These are phyloP conservation scores for Hydrolagus colliei DNA, from an alignment of 2,797 vertebrate species.

Conservation along the genomic window DNA sequence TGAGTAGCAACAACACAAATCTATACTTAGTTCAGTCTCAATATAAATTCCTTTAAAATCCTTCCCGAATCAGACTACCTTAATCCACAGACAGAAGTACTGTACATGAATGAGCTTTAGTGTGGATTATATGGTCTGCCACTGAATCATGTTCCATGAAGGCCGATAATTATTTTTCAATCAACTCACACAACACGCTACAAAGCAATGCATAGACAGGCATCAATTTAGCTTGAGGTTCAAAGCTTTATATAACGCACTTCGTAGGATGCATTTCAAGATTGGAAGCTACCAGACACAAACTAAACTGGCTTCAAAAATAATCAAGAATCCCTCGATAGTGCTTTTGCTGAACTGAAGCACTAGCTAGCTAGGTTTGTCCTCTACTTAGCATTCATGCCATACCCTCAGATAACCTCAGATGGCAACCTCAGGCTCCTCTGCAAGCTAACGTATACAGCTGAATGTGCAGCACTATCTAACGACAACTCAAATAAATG, in stretches of 20 bases:
- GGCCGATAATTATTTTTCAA: not conserved
- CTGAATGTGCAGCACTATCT: not conserved
- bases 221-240: not conserved
- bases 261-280: not conserved
- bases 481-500: not conserved
- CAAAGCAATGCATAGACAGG: not conserved
- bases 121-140: not conserved
- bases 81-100: not conserved
- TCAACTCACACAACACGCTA: not conserved
- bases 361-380: not conserved
- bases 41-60: not conserved
- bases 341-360: not conserved
- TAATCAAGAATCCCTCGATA: not conserved
- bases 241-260: not conserved
- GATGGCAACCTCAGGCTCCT: not conserved
- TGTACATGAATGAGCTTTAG: not conserved
- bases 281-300: conserved; percentile 1
- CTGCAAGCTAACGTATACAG: not conserved
- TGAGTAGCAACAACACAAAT: not conserved
- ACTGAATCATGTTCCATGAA: not conserved
- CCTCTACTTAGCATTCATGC: not conserved
- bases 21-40: not conserved
- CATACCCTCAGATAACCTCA: not conserved
- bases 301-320: not conserved
- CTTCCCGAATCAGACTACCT: not conserved